A percentile compares a stretch with the other conserved stretches of the same genome.
Evolutionary conservation across 2,888 invertebrate species (phyloP).

Genomic region (Amitus sp.): DNA sequence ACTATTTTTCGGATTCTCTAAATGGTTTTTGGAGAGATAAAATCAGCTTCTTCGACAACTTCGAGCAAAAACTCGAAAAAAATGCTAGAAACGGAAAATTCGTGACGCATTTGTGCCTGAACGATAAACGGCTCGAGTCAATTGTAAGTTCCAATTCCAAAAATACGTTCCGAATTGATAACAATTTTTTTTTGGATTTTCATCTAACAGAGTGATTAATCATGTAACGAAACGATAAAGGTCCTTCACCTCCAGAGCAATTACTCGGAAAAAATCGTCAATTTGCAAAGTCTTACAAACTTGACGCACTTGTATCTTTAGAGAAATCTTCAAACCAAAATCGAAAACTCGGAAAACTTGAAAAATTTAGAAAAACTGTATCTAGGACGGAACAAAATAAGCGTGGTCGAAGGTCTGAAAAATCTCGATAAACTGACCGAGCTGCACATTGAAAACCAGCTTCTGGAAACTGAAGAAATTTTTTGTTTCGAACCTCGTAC

Average conservation of each 20-base stretch:
- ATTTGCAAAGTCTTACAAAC: slow-evolving; percentile 73
- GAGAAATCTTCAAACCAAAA: slow-evolving; percentile 79
- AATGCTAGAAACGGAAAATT: slow-evolving; percentile 52
- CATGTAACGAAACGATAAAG: slow-evolving; percentile 66
- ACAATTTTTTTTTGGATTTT: background rate
- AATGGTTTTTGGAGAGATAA: too few relatives aligned
- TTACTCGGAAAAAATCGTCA: slow-evolving; percentile 77
- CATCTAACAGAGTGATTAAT: slow-evolving; percentile 58
- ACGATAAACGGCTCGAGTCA: slow-evolving; percentile 69
- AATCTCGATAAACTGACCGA: slow-evolving; percentile 71
- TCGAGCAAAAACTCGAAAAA: too few relatives aligned
- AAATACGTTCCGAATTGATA: background rate
- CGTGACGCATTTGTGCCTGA: slow-evolving; percentile 70
- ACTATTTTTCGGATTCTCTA: too few relatives aligned
- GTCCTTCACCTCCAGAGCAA: slow-evolving; percentile 85
- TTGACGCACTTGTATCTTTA: slow-evolving; percentile 78
- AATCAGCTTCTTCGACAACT: too few relatives aligned
- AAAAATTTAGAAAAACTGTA: slow-evolving; percentile 81
- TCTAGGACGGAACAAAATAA: slow-evolving; percentile 75
- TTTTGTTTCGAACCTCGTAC: slow-evolving; percentile 77
- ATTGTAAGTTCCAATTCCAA: slow-evolving; percentile 72
- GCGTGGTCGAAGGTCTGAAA: slow-evolving; percentile 77
- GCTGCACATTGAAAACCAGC: slow-evolving; percentile 76
- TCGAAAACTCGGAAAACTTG: slow-evolving; percentile 74
- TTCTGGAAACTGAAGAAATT: slow-evolving; percentile 68